phyloP scores from a whole-genome alignment of 2,113 vertebrate genomes.

The Tragelaphus imberbis region DNA sequence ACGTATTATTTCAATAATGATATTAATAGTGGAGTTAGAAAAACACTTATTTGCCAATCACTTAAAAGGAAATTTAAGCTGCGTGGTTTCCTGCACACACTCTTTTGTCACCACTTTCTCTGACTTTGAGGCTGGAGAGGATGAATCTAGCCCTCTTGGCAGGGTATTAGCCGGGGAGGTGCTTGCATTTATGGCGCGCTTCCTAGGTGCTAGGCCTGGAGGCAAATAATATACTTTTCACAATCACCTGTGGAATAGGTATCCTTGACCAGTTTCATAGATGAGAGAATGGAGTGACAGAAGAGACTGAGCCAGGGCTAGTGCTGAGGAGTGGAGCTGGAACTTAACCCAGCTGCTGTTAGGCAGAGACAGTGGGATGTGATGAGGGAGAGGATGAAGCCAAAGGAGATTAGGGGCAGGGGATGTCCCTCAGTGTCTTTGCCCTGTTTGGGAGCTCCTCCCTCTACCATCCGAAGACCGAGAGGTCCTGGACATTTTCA shows the following conservation, averaged over 20 bases:
- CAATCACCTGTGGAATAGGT: background rate
- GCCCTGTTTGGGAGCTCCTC: background rate
- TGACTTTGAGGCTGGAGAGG: background rate
- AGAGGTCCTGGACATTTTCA: background rate
- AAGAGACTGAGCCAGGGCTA: background rate
- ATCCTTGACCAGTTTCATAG: background rate
- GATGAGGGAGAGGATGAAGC: background rate
- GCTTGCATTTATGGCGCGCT: background rate
- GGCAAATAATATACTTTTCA: background rate
- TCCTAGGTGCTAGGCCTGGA: background rate
- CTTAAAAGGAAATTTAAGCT: constrained; percentile 38
- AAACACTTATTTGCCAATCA: constrained; percentile 3
- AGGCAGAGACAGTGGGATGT: background rate
- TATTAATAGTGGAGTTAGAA: constrained; percentile 54
- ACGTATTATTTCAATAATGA: constrained; percentile 45
- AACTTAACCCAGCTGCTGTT: background rate
- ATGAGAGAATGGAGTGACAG: background rate
- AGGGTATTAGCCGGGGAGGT: background rate
- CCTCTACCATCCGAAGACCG: background rate
- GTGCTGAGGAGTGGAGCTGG: background rate
- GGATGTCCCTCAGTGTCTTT: background rate
- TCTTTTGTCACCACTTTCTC: background rate
- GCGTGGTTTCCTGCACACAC: background rate
- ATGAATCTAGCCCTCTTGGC: background rate
- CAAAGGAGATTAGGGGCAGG: background rate